Evolutionary conservation across 1,140 invertebrate genomes (phyloP).

Genomic region (Mizuhopecten yessoensis): DNA sequence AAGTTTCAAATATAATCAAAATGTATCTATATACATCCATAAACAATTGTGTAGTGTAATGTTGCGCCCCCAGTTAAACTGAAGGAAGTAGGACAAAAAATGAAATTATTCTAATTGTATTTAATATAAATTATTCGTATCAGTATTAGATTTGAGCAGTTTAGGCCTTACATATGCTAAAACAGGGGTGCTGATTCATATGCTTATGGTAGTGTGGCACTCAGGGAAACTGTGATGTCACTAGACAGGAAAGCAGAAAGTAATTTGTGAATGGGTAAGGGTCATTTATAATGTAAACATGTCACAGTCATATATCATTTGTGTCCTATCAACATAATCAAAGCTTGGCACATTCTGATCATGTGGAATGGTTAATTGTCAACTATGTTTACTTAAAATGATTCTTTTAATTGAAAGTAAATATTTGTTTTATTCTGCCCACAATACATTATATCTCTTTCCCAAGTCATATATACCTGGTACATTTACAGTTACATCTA

Average conservation of each 20-base stretch:
- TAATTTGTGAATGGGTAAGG: not conserved
- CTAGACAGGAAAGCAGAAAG: not conserved
- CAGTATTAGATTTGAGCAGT: no score
- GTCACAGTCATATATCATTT: not conserved
- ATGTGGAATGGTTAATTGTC: not conserved
- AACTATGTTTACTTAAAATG: not conserved
- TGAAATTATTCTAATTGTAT: no score
- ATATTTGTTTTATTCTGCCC: not conserved
- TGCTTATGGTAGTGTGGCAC: not conserved
- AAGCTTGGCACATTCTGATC: not conserved
- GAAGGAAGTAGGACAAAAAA: no score
- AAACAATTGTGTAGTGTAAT: no score
- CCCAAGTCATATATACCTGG: no score
- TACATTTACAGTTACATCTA: no score
- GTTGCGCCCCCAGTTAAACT: no score
- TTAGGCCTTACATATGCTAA: no score
- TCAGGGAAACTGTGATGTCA: not conserved
- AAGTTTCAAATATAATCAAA: not conserved
- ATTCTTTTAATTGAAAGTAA: not conserved
- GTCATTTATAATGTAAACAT: not conserved
- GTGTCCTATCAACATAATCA: not conserved
- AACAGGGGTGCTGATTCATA: no score
- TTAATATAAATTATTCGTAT: no score
- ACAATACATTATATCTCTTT: no score
- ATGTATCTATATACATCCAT: no score